Percentiles rank a stretch among this genome's conserved stretches.
These are phyloP conservation scores for Anguilla marmorata DNA, from an alignment of 2,797 vertebrate genomes.

Conservation along the genomic window DNA sequence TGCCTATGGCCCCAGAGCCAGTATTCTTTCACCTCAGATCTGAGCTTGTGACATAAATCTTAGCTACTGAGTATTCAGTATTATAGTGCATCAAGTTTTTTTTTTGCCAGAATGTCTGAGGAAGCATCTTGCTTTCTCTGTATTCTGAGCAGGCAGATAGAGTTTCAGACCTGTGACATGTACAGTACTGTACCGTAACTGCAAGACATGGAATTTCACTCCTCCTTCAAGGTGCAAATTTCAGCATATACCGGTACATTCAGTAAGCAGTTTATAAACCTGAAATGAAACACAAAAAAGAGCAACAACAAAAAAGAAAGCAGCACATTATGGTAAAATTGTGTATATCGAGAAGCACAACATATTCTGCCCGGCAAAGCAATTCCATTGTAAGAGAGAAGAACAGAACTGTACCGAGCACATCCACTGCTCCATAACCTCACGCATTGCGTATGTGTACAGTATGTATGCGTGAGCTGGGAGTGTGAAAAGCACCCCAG, in stretches of 20 bases:
- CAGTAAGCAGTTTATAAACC: too few species aligned
- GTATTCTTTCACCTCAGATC: neutral
- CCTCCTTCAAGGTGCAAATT: too few species aligned
- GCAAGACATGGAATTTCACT: too few species aligned
- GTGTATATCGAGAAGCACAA: neutral
- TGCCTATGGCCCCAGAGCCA: neutral
- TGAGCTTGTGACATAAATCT: neutral
- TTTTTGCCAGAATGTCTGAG: neutral
- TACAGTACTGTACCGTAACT: too few species aligned
- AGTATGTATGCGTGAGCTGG: neutral
- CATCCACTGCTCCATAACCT: neutral
- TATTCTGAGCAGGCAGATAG: too few species aligned
- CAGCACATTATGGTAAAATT: neutral
- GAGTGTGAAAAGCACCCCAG: neutral
- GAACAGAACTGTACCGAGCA: neutral
- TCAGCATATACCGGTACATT: too few species aligned
- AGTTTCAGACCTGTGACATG: too few species aligned
- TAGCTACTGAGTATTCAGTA: neutral
- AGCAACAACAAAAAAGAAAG: neutral
- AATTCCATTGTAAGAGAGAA: neutral
- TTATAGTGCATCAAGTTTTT: neutral
- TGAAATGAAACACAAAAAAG: too few species aligned
- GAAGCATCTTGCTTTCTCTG: neutral
- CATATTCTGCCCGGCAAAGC: neutral
- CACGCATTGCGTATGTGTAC: neutral